phyloP scores from a whole-genome alignment of 2,888 invertebrate genomes.

The Pachliopta kotzebuea region DNA sequence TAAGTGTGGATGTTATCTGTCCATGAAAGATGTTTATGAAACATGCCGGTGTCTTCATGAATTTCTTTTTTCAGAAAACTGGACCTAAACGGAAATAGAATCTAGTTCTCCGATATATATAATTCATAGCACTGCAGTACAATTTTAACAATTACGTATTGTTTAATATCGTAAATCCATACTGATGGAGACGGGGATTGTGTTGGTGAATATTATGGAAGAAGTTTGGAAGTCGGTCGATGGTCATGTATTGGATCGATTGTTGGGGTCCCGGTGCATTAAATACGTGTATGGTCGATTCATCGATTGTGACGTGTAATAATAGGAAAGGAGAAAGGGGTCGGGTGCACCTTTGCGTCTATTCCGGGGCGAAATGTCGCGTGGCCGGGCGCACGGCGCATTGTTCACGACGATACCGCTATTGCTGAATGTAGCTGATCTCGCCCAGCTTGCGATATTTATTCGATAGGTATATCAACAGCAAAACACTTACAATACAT shows the following conservation, averaged over 20 bases:
- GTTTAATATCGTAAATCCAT: too few relatives aligned
- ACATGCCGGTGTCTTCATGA: too few relatives aligned
- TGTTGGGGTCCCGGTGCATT: conserved; percentile 51
- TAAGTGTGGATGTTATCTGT: too few relatives aligned
- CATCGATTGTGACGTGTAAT: conserved; percentile 50
- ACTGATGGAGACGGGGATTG: too few relatives aligned
- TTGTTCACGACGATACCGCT: conserved; percentile 15
- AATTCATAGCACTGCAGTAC: too few relatives aligned
- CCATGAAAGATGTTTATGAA: too few relatives aligned
- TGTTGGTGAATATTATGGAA: neutral
- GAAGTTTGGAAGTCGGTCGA: neutral
- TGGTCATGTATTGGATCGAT: conserved; percentile 43
- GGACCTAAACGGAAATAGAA: too few relatives aligned
- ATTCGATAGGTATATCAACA: too few relatives aligned
- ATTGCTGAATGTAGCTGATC: conserved; percentile 2
- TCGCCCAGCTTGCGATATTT: conserved; percentile 38
- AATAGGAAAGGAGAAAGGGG: conserved; percentile 66
- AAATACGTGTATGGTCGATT: conserved; percentile 50
- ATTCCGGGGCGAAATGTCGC: conserved; percentile 55
- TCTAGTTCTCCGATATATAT: too few relatives aligned
- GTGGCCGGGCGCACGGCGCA: conserved; percentile 47
- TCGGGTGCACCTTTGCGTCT: conserved; percentile 59
- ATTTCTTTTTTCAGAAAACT: too few relatives aligned
- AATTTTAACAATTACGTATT: too few relatives aligned
- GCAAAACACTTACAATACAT: too few relatives aligned